Evolutionary conservation across 2,888 invertebrate species (phyloP).

Genomic region (Zygothrica quintamaculata): DNA sequence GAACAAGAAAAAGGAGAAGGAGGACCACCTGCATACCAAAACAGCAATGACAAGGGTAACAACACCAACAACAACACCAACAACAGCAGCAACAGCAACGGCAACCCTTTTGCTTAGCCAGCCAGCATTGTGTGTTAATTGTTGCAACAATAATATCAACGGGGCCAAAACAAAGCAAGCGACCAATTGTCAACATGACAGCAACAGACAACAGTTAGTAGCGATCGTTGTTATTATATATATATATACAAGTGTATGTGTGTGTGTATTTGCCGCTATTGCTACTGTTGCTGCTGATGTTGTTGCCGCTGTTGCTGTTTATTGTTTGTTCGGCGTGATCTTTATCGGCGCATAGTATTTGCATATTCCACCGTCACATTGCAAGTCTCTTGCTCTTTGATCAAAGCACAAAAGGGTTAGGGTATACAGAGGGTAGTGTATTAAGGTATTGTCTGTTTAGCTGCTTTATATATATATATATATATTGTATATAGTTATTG

Average conservation of each 20-base stretch:
- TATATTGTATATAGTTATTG: constrained; percentile 49
- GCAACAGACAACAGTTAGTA: constrained; percentile 72
- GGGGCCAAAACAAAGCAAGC: constrained; percentile 73
- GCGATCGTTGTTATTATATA: constrained; percentile 72
- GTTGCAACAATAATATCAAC: constrained; percentile 59
- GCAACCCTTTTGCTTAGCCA: constrained; percentile 45
- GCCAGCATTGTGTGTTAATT: constrained; percentile 79
- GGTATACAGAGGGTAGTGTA: background rate
- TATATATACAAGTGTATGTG: too few relatives aligned
- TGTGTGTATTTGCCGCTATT: constrained; percentile 28
- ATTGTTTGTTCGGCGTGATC: constrained; percentile 72
- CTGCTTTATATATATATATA: too few relatives aligned
- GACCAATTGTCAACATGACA: constrained; percentile 83
- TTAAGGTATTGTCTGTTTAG: constrained; percentile 40
- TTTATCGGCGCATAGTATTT: constrained; percentile 72
- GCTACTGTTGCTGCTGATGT: constrained; percentile 44
- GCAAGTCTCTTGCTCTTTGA: too few relatives aligned
- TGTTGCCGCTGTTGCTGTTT: constrained; percentile 60
- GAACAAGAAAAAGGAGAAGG: constrained; percentile 9
- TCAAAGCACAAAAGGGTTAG: background rate
- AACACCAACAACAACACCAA: constrained; percentile 12
- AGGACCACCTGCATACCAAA: constrained; percentile 68
- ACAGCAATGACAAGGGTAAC: constrained; percentile 14
- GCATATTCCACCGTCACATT: constrained; percentile 64
- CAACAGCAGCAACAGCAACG: constrained; percentile 11